Evolutionary conservation across 30 jellyfish, hydroid and myxozoan genomes (phyloP).

Genomic region (Chrysaora quinquecirrha): DNA sequence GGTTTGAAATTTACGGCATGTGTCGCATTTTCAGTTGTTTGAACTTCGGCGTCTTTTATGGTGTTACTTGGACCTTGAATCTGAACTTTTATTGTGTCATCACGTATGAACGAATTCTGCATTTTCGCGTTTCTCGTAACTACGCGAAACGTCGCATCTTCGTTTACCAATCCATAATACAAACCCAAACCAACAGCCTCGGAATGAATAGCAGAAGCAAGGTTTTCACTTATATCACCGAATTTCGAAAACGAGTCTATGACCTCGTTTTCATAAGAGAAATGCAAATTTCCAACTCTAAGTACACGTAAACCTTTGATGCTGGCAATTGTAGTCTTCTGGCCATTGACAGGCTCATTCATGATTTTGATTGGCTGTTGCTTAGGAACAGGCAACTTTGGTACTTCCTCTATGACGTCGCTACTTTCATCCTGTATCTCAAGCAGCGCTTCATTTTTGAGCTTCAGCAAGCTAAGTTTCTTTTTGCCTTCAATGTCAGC

Average conservation of each 20-base stretch:
- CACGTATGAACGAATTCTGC: conserved; percentile 53
- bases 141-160: conserved; percentile 58
- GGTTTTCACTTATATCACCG: conserved; percentile 66
- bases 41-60: conserved; percentile 36
- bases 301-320: conserved; percentile 64
- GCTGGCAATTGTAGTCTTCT: conserved; percentile 59
- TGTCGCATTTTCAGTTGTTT: conserved; percentile 20
- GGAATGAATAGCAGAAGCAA: conserved; percentile 69
- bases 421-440: conserved; percentile 19
- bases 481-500: conserved; percentile 71
- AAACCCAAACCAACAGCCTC: conserved; percentile 71
- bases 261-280: conserved; percentile 38
- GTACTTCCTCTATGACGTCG: conserved; percentile 58
- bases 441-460: conserved; percentile 26
- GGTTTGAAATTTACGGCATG: conserved; percentile 59
- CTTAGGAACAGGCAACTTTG: conserved; percentile 35
- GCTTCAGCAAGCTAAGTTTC: conserved; percentile 52
- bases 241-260: conserved; percentile 39
- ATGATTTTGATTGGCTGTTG: conserved; percentile 9
- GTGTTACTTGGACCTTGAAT: conserved; percentile 47
- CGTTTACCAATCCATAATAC: conserved; percentile 60
- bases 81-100: conserved; percentile 45
- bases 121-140: conserved; percentile 68
- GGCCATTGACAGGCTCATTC: background rate
- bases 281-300: conserved; percentile 63